These are phyloP conservation scores for Chionoecetes opilio DNA, from an alignment of 1,140 invertebrate genomes.

Conservation along the genomic window DNA sequence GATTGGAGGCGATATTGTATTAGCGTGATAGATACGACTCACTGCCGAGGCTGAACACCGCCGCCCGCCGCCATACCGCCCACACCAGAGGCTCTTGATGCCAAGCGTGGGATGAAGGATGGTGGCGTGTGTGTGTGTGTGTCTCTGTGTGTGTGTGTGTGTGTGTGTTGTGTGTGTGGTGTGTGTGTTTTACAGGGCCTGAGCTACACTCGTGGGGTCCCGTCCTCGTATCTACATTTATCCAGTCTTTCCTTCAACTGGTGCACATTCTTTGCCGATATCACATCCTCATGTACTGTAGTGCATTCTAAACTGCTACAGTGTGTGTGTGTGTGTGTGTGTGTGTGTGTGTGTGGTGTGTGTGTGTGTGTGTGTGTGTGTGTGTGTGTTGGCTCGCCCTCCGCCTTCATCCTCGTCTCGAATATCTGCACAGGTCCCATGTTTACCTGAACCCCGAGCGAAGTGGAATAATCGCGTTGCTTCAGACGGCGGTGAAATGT, in stretches of 20 bases:
- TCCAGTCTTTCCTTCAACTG: no score
- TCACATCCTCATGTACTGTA: no score
- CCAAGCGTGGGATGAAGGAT: no score
- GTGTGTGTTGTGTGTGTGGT: slow-evolving; percentile 8
- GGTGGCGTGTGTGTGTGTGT: not conserved
- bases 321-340: not conserved
- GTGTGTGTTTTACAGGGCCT: no score
- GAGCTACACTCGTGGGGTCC: no score
- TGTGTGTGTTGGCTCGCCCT: not conserved
- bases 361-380: slow-evolving; percentile 11
- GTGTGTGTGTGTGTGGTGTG: slow-evolving; percentile 7
- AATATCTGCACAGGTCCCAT: not conserved
- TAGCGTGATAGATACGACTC: slow-evolving; percentile 37
- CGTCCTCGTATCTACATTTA: no score
- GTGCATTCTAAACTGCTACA: no score
- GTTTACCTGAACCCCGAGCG: not conserved
- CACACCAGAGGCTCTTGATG: no score
- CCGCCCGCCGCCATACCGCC: not conserved
- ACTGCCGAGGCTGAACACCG: not conserved
- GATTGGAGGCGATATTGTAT: slow-evolving; percentile 56
- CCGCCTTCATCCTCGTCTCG: not conserved
- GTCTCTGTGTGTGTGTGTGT: not conserved
- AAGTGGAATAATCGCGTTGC: not conserved
- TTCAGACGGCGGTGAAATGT: not conserved
- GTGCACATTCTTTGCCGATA: no score